A percentile compares a stretch with the other conserved stretches of the same genome.
phyloP scores from a whole-genome alignment of 2,113 vertebrate species.

The Lathamus discolor region DNA sequence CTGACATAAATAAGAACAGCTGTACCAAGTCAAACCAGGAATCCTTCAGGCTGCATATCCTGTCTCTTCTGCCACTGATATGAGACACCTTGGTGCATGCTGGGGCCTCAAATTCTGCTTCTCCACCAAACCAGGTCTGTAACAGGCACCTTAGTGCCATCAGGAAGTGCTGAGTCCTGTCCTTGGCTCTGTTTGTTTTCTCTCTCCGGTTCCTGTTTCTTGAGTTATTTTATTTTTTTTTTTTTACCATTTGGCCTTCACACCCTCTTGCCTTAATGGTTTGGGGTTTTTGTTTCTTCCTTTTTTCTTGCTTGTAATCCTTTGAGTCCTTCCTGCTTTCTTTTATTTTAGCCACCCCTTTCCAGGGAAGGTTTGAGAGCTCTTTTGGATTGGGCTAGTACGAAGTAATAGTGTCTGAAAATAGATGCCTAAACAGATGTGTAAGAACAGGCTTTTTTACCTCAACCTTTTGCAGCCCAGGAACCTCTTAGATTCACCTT shows the following conservation, averaged over 20 bases:
- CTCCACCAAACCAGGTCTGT: not conserved
- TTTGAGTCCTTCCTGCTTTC: not conserved
- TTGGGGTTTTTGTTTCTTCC: not conserved
- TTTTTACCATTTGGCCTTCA: not conserved
- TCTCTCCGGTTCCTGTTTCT: not conserved
- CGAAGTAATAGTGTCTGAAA: not conserved
- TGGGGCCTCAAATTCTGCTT: not conserved
- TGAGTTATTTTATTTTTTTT: not conserved
- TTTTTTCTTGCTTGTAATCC: not conserved
- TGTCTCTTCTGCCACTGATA: not conserved
- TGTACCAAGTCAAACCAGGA: not conserved
- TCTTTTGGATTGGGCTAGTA: not conserved
- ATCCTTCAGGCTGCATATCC: not conserved
- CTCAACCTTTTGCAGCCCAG: not conserved
- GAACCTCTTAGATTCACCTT: not conserved
- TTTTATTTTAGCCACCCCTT: not conserved
- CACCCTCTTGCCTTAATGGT: not conserved
- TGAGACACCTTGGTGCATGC: fast-evolving
- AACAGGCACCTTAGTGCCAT: not conserved
- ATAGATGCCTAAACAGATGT: not conserved
- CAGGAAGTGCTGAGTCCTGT: not conserved
- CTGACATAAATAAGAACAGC: not conserved
- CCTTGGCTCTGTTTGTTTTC: not conserved
- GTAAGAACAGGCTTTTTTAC: not conserved
- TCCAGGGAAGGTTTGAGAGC: not conserved